These are phyloP conservation scores for Ceyx margarethae DNA, from an alignment of 2,113 vertebrate genomes.

Conservation along the genomic window DNA sequence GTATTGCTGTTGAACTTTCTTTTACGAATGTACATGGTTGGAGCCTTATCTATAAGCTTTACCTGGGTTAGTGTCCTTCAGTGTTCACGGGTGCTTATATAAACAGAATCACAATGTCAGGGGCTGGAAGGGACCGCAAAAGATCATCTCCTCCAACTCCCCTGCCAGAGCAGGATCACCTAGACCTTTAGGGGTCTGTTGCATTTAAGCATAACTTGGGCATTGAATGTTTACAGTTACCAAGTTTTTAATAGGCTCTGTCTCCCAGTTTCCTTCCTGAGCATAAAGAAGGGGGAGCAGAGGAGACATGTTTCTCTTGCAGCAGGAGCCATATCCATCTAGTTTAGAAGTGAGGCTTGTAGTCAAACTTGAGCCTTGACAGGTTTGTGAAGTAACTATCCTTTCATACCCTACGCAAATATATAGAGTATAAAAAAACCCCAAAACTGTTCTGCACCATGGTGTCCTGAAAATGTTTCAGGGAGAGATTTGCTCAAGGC, in stretches of 20 bases:
- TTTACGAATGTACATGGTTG: neutral
- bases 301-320: neutral
- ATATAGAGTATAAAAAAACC: neutral
- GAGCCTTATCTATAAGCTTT: neutral
- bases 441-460: neutral
- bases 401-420: neutral
- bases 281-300: neutral
- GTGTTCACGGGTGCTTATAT: neutral
- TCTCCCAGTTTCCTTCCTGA: neutral
- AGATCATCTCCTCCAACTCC: too few species aligned
- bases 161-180: too few species aligned
- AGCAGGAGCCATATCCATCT: neutral
- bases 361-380: neutral
- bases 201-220: neutral
- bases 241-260: neutral
- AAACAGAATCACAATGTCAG: neutral
- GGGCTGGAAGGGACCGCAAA: too few species aligned
- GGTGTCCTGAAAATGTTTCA: neutral
- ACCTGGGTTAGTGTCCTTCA: neutral
- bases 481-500: neutral
- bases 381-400: neutral
- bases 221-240: neutral
- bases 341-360: neutral
- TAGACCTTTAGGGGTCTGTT: neutral
- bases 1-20: neutral